A percentile compares a stretch with the other conserved stretches of the same genome.
phyloP scores from a whole-genome alignment of 2,888 invertebrate genomes.

The Zonitis immaculata region DNA sequence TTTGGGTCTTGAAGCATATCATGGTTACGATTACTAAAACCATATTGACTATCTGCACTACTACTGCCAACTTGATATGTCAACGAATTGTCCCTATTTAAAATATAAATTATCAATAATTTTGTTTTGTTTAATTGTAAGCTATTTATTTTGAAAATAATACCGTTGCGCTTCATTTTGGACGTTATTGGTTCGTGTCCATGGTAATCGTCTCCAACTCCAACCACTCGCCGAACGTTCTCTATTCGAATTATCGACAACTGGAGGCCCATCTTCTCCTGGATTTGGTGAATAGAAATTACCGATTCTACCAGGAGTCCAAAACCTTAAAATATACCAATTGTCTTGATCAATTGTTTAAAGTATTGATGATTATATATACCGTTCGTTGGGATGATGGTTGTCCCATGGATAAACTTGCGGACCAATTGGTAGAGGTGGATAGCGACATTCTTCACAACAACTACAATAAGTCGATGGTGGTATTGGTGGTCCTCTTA shows the following conservation, averaged over 20 bases:
- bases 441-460: conserved; percentile 66
- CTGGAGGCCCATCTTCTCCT: conserved; percentile 52
- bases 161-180: conserved; percentile 41
- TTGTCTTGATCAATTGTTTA: too few relatives aligned
- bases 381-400: conserved; percentile 47
- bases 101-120: too few relatives aligned
- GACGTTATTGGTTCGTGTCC: conserved; percentile 57
- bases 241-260: conserved; percentile 33
- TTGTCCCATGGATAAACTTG: conserved; percentile 58
- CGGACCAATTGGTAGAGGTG: conserved; percentile 52
- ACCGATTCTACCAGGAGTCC: conserved; percentile 63
- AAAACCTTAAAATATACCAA: conserved; percentile 47
- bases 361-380: conserved; percentile 8
- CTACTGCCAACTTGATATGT: conserved; percentile 57
- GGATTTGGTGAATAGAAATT: conserved; percentile 84
- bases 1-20: conserved; percentile 39
- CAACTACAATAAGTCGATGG: conserved; percentile 57
- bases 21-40: conserved; percentile 58
- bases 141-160: too few relatives aligned
- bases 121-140: too few relatives aligned
- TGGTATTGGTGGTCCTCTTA: conserved; percentile 49
- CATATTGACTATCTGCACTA: conserved; percentile 79
- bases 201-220: conserved; percentile 69
- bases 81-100: conserved; percentile 49
- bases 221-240: conserved; percentile 52